Base-by-base conservation (phyloP, 2,113 vertebrate genomes). In the Parotia lawesii region DNA sequence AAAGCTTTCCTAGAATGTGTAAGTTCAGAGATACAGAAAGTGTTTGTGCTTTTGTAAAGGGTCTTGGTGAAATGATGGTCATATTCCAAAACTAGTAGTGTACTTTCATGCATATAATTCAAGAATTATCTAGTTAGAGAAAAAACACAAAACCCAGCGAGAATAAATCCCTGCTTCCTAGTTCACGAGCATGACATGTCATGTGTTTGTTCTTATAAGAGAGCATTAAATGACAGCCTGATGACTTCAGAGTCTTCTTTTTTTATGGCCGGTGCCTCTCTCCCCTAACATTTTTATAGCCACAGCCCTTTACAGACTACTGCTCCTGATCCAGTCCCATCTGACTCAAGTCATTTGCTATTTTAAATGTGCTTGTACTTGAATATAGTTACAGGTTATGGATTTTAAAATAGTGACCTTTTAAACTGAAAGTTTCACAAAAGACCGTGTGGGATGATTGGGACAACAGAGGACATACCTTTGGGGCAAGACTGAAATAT, bases 381-480 rank as follows among this genome's bases (percentile, higher is more conserved):
- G 87, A 74, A 70, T 81, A 47, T 38, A 58, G 45, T 29, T 50
- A 18, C 18, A 50, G 33, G 5, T 21, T 71, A 31, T 38, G 47
- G 57, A 69, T 69, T 84, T 67, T 12, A 21, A 82, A 45, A 51
- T 24, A 12, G 19, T 12, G 3, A 84, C 11, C 1, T 25, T 84
- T 48, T 70, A 20, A 57, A 70, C 4, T n/a, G 61, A 37, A 82
- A 61, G 12, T 78, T 87, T 89, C 29, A 27, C 10, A 18, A 50
- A 75, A 53, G 19, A 81, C 7, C 0, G 0, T 10, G 11, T 58
- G 10, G 10, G 18, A 47, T 76, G 28, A 25, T 37, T 1, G 1
- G 47, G 22, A 53, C n/a, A 40, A 8, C 21, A 56, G 29, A 69
- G 19, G 16, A 13, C 3, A 2, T 40, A 19, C 20, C 19, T 71